These are phyloP conservation scores for Acanthornis magna DNA, from an alignment of 2,797 vertebrate genomes.

Conservation along the genomic window DNA sequence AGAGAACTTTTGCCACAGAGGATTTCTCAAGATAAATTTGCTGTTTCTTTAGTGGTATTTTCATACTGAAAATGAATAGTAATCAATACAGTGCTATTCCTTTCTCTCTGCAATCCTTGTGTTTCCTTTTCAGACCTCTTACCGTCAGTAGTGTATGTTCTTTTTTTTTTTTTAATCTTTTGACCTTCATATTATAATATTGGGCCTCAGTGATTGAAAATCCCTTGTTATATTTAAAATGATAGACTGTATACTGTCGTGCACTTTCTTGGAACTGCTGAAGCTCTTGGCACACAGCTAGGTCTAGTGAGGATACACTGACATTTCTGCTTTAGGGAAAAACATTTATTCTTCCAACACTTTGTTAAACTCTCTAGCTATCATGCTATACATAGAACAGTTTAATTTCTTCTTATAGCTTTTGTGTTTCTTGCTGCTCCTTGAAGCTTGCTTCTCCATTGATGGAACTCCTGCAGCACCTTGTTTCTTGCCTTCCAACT, in stretches of 20 bases:
- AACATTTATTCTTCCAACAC: conserved; percentile 46
- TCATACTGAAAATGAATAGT: background rate
- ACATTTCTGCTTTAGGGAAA: conserved; percentile 61
- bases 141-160: background rate
- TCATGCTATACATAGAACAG: conserved; percentile 20
- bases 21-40: background rate
- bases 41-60: background rate
- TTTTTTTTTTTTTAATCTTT: background rate
- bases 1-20: background rate
- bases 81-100: background rate
- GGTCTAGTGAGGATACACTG: conserved; percentile 37
- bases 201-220: background rate
- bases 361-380: conserved; percentile 43
- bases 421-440: background rate
- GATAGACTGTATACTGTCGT: background rate
- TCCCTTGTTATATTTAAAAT: background rate
- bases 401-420: conserved; percentile 15
- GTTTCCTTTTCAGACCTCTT: background rate
- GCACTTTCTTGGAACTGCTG: conserved; percentile 6
- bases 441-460: background rate
- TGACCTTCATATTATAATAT: background rate
- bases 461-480: background rate
- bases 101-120: background rate
- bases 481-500: background rate
- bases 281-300: conserved; percentile 22